Conservation (phyloP, 2,888 invertebrate genomes). For the Myathropa florea region DNA sequence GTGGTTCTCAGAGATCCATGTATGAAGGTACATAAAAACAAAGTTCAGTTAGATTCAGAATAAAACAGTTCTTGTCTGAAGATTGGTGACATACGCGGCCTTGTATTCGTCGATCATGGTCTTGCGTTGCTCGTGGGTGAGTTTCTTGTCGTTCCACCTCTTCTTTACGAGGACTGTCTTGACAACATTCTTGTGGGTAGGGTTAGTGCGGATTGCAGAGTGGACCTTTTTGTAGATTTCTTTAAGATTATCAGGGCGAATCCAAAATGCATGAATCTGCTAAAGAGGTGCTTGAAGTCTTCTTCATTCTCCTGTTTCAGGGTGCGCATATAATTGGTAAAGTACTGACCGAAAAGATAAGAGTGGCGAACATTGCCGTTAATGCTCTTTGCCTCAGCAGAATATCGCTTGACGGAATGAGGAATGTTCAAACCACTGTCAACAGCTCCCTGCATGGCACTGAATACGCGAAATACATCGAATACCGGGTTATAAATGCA, state of each 20-base stretch:
- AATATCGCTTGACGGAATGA: slow-evolving; percentile 96
- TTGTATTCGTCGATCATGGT: slow-evolving; percentile 97
- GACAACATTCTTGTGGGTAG: slow-evolving; percentile 84
- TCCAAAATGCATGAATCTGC: slow-evolving; percentile 96
- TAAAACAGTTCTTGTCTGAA: slow-evolving; percentile 79
- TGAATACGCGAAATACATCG: slow-evolving; percentile 97
- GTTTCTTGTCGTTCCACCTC: slow-evolving; percentile 94
- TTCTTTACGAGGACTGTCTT: slow-evolving; percentile 85
- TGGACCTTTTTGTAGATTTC: slow-evolving; percentile 97
- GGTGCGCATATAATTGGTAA: slow-evolving; percentile 97
- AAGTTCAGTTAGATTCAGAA: too few relatives aligned
- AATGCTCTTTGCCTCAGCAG: slow-evolving; percentile 93
- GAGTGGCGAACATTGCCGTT: slow-evolving; percentile 97
- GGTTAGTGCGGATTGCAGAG: slow-evolving; percentile 93
- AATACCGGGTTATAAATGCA: too few relatives aligned
- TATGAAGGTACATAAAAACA: too few relatives aligned
- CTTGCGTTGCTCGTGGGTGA: slow-evolving; percentile 94
- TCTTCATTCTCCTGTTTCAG: slow-evolving; percentile 98
- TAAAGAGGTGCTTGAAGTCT: slow-evolving; percentile 98
- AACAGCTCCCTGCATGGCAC: slow-evolving; percentile 99
- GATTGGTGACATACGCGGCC: slow-evolving; percentile 89
- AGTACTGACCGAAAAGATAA: slow-evolving; percentile 98
- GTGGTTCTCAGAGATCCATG: too few relatives aligned
- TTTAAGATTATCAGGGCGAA: slow-evolving; percentile 94
- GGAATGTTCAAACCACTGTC: slow-evolving; percentile 99